These are phyloP conservation scores for Polymixis flavicincta DNA, from an alignment of 2,888 invertebrate genomes.

Conservation along the genomic window DNA sequence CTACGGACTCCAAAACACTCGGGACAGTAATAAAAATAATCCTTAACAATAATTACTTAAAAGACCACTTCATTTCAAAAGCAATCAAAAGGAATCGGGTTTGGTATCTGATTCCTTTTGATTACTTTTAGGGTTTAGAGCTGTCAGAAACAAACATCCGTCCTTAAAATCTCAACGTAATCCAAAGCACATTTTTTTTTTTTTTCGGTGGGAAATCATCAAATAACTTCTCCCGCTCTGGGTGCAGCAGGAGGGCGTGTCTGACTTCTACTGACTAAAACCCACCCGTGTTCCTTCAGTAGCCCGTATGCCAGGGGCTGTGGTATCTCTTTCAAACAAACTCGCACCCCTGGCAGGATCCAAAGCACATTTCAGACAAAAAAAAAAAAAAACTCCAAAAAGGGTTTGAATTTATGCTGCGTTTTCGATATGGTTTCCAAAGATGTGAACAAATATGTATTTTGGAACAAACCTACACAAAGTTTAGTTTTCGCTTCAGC, in stretches of 20 bases:
- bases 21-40: background rate
- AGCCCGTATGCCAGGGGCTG: too few relatives aligned
- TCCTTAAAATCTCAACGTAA: constrained; percentile 17
- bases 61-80: constrained; percentile 2
- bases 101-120: background rate
- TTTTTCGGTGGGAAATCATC: too few relatives aligned
- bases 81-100: constrained; percentile 9
- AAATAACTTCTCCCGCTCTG: too few relatives aligned
- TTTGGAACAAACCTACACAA: background rate
- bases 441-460: background rate
- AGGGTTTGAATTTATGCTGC: constrained; percentile 41
- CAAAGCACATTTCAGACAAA: constrained; percentile 43
- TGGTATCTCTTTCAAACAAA: too few relatives aligned
- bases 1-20: background rate
- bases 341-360: too few relatives aligned
- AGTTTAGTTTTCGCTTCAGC: background rate
- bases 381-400: constrained; percentile 57
- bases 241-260: too few relatives aligned
- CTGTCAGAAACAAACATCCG: constrained; percentile 43
- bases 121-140: background rate
- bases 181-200: constrained; percentile 32
- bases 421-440: background rate
- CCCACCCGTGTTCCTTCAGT: too few relatives aligned
- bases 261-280: too few relatives aligned
- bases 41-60: background rate